phyloP scores from a whole-genome alignment of 1,140 invertebrate species.

The Caerostris darwini region DNA sequence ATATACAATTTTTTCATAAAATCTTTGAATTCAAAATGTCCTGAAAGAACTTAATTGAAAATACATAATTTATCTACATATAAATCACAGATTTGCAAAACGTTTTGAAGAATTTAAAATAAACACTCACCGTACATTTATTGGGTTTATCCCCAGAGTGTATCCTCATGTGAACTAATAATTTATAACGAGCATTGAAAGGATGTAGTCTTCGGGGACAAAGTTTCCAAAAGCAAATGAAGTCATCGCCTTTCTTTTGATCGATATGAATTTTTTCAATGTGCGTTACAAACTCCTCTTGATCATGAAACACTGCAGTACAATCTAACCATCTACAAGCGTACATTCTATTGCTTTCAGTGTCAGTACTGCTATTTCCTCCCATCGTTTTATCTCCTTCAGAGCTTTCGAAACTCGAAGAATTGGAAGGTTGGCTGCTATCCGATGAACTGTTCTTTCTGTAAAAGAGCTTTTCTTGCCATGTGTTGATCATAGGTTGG shows the following conservation, averaged over 20 bases:
- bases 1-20: no score
- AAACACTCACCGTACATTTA: slow-evolving; percentile 92
- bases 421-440: slow-evolving; percentile 66
- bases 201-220: slow-evolving; percentile 92
- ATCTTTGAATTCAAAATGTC: no score
- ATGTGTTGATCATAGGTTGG: slow-evolving; percentile 77
- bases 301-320: slow-evolving; percentile 88
- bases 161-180: slow-evolving; percentile 97
- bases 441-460: slow-evolving; percentile 75
- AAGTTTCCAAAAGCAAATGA: slow-evolving; percentile 94
- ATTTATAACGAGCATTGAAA: slow-evolving; percentile 97
- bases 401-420: slow-evolving; percentile 77
- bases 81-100: neutral
- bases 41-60: no score
- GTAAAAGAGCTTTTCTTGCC: slow-evolving; percentile 67
- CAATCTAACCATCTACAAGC: slow-evolving; percentile 94
- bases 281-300: slow-evolving; percentile 92
- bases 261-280: slow-evolving; percentile 96
- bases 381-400: slow-evolving; percentile 67
- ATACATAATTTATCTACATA: no score
- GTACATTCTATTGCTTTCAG: slow-evolving; percentile 65
- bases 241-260: slow-evolving; percentile 91
- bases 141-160: slow-evolving; percentile 98
- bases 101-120: neutral
- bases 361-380: slow-evolving; percentile 70